phyloP scores from a whole-genome alignment of 2,888 invertebrate species.

The Seira sanloemensis region DNA sequence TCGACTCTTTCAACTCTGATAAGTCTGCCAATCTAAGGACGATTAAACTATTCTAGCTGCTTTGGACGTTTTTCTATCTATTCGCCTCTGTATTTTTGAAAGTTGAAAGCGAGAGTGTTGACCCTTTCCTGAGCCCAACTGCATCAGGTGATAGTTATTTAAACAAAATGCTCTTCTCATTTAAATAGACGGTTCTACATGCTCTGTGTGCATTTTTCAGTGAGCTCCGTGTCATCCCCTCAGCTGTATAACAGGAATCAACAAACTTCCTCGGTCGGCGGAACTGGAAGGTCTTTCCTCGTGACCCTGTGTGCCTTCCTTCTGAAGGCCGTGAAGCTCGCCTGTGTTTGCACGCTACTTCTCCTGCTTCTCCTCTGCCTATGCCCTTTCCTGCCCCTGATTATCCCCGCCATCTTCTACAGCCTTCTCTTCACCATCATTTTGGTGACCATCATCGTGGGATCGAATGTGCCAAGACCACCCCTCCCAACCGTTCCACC shows the following conservation, averaged over 20 bases:
- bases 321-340: slow-evolving; percentile 47
- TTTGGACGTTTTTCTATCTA: too few species aligned
- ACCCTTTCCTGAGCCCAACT: too few species aligned
- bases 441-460: slow-evolving; percentile 7
- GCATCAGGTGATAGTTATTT: too few species aligned
- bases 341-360: slow-evolving; percentile 44
- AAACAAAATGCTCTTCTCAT: too few species aligned
- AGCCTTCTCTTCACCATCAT: slow-evolving; percentile 32
- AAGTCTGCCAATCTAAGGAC: too few species aligned
- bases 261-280: not conserved
- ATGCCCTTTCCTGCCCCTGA: slow-evolving; percentile 36
- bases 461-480: not conserved
- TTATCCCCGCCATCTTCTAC: slow-evolving; percentile 36
- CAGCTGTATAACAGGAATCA: not conserved
- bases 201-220: too few species aligned
- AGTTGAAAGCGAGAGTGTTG: too few species aligned
- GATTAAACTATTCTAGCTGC: too few species aligned
- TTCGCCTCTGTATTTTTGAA: too few species aligned
- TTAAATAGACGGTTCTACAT: too few species aligned
- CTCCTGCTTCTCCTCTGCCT: slow-evolving; percentile 19
- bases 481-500: not conserved
- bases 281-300: slow-evolving; percentile 29
- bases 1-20: too few species aligned
- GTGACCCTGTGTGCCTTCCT: slow-evolving; percentile 32
- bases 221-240: too few species aligned